Evolutionary conservation across 2,797 vertebrate genomes (phyloP), one percentile per base, ranked within the genome.

Genomic region (Gymnocypris eckloni): DNA sequence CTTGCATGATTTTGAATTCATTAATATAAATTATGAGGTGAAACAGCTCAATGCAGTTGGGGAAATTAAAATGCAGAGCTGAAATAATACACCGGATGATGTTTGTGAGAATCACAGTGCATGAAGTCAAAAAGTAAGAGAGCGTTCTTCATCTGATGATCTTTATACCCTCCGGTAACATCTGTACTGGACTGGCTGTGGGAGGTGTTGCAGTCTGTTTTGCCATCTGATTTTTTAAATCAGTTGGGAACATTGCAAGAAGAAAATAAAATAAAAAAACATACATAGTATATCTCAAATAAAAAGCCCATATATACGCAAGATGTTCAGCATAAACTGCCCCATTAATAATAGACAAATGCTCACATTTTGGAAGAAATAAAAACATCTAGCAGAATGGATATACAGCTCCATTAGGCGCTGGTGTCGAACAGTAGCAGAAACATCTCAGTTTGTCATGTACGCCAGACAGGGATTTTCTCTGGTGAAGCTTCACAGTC

Each of bases 21-120:
- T 91, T 90, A 91, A 84, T 89, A 59, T 81, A 87, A 92, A 91
- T 90, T 71, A 88, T 88, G 56, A 78, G 56, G 61, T 69, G 84
- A 87, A 88, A 85, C 50, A 81, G 90, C 83, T 82, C 69, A n/a
- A n/a, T 79, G 82, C 83, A 75, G 89, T 89, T 87, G 22, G 52
- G 28, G 20, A 79, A 54, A 82, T 85, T 72, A 64, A 88, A 66
- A 76, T 56, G 45, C 64, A 1, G 50, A 70, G 54, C 52, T 59
- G 73, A 72, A 56, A 37, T 20, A 83, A 48, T 43, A 70, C 80
- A 59, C 72, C 45, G 33, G 77, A 48, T n/a, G 12, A 41, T 12
- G 28, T 25, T 66, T 56, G 22, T 77, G 48, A 69, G 22, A 84
- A 66, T 28, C 3, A 0, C 43, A 20, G 33, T 67, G 45, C 43